Evolutionary conservation across 1,140 invertebrate species (phyloP), one percentile per base, ranked within the genome.

Genomic region (Drosophila repleta): DNA sequence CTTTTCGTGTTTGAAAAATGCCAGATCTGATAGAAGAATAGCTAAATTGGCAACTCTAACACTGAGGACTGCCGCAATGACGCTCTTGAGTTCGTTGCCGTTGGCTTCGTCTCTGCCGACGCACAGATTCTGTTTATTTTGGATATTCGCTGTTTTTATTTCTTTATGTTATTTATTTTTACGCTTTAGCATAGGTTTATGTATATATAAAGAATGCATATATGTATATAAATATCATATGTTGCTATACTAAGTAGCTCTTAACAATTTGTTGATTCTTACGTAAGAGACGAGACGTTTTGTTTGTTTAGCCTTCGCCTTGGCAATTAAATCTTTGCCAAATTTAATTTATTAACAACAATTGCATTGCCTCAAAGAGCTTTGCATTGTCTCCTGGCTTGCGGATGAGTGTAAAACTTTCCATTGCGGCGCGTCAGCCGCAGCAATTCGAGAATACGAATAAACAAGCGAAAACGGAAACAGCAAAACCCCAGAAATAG

Each of bases 181-280:
- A 85, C 43, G 61, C 37, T 61, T 60, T 41, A 41, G 63, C 46
- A 62, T 70, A 26, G 11, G 8, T 62, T 60, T 18, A 45, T 18
- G 45, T 24, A 45, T 45, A 45, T n/a, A n/a, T n/a, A 17, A 41
- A n/a, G 26, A 17, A 43, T 43, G 18, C 35, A 1, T 35, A 35
- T 52, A 15, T 17, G 11, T 21, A 13, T 20, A 53, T 37, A 7
- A 13, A 26, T 53, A 26, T 18, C 29, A 37, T 60, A 21, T 45
- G 11, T 72, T 26, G 6, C 26, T 63, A 57, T 43, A 48, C n/a
- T 39, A 46, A 60, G 21, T 58, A 55, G 35, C 41, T 78, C 62
- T 83, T 41, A 48, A 75, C 62, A 82, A 76, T 87, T 85, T 85
- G 78, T 85, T 85, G 81, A 87, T 78, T 78, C 82, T 85, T 85